Percentiles rank a stretch among this genome's conserved stretches.
Conservation (phyloP, 2,797 vertebrate genomes). For the Propithecus perrieri region DNA sequence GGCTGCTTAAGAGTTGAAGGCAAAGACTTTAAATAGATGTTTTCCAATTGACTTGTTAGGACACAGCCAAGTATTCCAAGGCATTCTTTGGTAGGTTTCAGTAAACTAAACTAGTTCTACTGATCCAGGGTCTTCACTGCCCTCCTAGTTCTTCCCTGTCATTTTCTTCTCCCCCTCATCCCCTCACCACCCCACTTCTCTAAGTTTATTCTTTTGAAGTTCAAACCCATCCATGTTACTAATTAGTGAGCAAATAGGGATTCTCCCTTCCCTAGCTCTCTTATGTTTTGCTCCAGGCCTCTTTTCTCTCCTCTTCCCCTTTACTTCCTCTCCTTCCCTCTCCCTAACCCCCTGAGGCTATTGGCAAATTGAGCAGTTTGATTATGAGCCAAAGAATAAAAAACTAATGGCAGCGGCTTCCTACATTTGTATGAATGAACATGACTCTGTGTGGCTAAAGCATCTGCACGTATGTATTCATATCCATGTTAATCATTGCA, state of each 20-base stretch:
- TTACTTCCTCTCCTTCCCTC: not conserved
- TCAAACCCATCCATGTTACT: not conserved
- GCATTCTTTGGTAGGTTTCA: not conserved
- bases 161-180: not conserved
- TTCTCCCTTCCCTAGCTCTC: not conserved
- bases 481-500: not conserved
- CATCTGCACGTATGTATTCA: not conserved
- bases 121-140: not conserved
- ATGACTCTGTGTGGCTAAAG: not conserved
- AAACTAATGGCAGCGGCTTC: not conserved
- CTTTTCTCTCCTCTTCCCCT: not conserved
- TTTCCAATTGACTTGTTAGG: not conserved
- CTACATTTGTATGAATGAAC: not conserved
- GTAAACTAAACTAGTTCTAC: not conserved
- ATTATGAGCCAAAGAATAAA: not conserved
- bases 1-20: not conserved
- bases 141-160: not conserved
- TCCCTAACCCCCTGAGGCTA: not conserved
- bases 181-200: not conserved
- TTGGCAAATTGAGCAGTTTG: constrained; percentile 3
- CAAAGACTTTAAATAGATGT: not conserved
- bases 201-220: not conserved
- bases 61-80: not conserved
- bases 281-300: not conserved
- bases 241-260: not conserved